phyloP scores from a whole-genome alignment of 1,140 invertebrate genomes.

The Mylabris phalerata region DNA sequence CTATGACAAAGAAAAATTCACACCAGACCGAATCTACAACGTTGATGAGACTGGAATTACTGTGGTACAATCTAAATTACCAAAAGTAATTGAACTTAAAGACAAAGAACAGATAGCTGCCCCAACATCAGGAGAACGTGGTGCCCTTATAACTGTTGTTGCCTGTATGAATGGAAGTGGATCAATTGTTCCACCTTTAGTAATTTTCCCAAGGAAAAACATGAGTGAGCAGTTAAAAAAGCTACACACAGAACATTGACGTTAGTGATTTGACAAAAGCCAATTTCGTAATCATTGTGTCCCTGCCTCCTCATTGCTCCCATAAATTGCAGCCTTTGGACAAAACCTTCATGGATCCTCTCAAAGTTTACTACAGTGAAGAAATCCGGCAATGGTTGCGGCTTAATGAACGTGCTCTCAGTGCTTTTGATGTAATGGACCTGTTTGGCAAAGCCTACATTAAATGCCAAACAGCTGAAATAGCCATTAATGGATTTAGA shows the following conservation, averaged over 20 bases:
- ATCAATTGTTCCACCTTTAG: conserved; percentile 36
- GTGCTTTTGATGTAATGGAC: too few species aligned
- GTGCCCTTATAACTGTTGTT: conserved; percentile 27
- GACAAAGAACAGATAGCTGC: conserved; percentile 34
- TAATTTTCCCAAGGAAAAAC: conserved; percentile 39
- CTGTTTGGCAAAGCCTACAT: too few species aligned
- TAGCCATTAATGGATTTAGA: too few species aligned
- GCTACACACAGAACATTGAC: not conserved
- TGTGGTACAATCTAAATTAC: conserved; percentile 32
- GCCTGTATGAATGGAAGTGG: conserved; percentile 34
- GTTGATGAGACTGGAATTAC: conserved; percentile 37
- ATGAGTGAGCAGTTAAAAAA: conserved; percentile 31
- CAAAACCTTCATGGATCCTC: too few species aligned
- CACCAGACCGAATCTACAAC: conserved; percentile 35
- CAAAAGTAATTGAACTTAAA: conserved; percentile 28
- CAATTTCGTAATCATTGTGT: too few species aligned
- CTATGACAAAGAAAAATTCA: conserved; percentile 27
- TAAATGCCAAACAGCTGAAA: too few species aligned
- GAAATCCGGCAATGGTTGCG: too few species aligned
- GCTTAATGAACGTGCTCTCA: too few species aligned
- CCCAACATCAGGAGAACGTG: conserved; percentile 33
- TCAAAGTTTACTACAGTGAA: too few species aligned
- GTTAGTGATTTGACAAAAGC: too few species aligned
- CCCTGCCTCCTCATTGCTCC: too few species aligned
- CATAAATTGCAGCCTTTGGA: too few species aligned